Evolutionary conservation across 1,140 invertebrate genomes (phyloP).

Genomic region (Drosophila watanabei): DNA sequence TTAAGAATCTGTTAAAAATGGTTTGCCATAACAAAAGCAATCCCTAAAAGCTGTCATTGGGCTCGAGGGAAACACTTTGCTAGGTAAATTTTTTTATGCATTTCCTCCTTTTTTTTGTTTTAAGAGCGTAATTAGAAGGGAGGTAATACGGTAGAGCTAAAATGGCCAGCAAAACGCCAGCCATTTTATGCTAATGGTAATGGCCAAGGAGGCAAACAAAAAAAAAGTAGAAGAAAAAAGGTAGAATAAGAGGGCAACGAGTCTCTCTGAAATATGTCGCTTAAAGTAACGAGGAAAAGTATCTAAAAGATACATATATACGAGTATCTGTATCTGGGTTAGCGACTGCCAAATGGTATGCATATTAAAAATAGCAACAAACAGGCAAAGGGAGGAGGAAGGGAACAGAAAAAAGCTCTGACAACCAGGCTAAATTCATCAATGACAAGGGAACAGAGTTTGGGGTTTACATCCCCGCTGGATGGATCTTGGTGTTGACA

Average conservation of each 20-base stretch:
- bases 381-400: constrained; percentile 20
- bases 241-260: constrained; percentile 35
- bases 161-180: constrained; percentile 43
- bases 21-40: neutral
- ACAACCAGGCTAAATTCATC: constrained; percentile 65
- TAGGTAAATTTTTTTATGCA: constrained; percentile 56
- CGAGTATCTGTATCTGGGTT: constrained; percentile 48
- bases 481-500: constrained; percentile 14
- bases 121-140: constrained; percentile 66
- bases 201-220: constrained; percentile 31
- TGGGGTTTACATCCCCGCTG: constrained; percentile 2
- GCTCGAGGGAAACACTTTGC: constrained; percentile 48
- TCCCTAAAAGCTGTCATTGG: constrained; percentile 20
- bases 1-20: constrained; percentile 25
- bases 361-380: constrained; percentile 73
- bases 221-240: constrained; percentile 24
- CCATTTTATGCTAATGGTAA: constrained; percentile 76
- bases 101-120: constrained; percentile 48
- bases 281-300: constrained; percentile 62
- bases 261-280: constrained; percentile 35
- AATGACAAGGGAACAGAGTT: constrained; percentile 58
- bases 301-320: constrained; percentile 40
- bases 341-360: constrained; percentile 55
- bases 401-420: constrained; percentile 6
- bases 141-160: constrained; percentile 26